Percentiles rank a stretch among this genome's conserved stretches.
phyloP scores from a whole-genome alignment of 2,113 vertebrate species.

The Malaclemys terrapin region DNA sequence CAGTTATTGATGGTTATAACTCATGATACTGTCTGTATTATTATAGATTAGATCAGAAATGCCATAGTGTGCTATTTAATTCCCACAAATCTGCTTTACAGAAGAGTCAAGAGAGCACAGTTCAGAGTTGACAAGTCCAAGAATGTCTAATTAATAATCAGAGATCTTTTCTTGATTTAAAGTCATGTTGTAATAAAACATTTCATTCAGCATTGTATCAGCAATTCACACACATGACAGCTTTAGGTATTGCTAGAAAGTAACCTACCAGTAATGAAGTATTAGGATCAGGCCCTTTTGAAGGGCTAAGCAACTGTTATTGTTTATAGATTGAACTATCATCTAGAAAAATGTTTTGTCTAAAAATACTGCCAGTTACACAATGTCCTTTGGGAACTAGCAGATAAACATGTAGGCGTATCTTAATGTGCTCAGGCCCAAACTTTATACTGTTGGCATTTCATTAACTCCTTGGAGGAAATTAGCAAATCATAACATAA shows the following conservation, averaged over 20 bases:
- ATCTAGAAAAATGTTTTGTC: background rate
- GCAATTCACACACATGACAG: background rate
- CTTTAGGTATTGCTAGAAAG: background rate
- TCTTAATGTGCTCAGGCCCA: background rate
- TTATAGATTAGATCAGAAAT: background rate
- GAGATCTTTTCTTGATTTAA: background rate
- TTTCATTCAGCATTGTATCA: background rate
- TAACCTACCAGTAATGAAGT: background rate
- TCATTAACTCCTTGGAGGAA: background rate
- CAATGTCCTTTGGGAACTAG: background rate
- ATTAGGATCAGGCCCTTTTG: background rate
- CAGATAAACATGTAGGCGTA: background rate
- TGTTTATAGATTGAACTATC: background rate
- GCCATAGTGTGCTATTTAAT: background rate
- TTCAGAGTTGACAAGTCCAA: background rate
- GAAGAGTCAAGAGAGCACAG: background rate
- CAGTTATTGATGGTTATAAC: background rate
- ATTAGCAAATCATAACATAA: background rate
- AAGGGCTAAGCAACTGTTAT: background rate
- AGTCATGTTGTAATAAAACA: background rate
- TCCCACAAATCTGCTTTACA: background rate
- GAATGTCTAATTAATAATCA: background rate
- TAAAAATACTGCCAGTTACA: background rate
- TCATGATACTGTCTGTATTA: background rate
- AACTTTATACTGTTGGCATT: background rate